Base-by-base conservation (phyloP, 1,140 invertebrate genomes). In the Matsumurasca onukii region DNA sequence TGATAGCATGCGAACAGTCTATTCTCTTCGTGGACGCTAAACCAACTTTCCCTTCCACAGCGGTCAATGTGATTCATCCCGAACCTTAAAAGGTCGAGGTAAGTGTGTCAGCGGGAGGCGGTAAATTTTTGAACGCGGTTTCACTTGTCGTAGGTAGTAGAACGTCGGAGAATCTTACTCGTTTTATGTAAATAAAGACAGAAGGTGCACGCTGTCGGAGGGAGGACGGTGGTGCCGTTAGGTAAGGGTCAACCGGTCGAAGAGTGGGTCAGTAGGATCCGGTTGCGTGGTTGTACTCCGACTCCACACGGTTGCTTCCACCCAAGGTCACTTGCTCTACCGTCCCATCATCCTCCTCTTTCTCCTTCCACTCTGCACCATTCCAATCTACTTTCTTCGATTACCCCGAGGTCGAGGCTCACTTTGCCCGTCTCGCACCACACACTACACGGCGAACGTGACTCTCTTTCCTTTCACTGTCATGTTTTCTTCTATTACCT, bases 141-240 rank as follows among this genome's bases (percentile, higher is more conserved):
- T n/a, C n/a, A n/a, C n/a, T n/a, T n/a, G n/a, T 59, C 25, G 3
- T 22, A 59, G 55, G 55, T 5, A 59, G 30, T 59, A 22, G 9
- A 22, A 59, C 55, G 3, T 5, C 9, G 55, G 30, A 27, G 30
- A 59, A 59, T 59, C 55, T 25, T 59, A 59, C n/a, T n/a, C n/a
- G n/a, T 59, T 59, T 59, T 59, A 59, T 59, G 55, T 59, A 59
- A 59, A 59, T 27, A 5, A 59, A n/a, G n/a, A n/a, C n/a, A n/a
- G n/a, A n/a, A n/a, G n/a, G n/a, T n/a, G n/a, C n/a, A n/a, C n/a
- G 55, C 3, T 5, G 55, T 22, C 55, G 55, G 55, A 9, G 55
- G 25, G 3, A 24, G 3, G 15, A 13, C 22, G 55, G 13, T 12
- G 55, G 55, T 59, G 55, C 55, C 55, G 55, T 59, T 59, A 59